Conservation (phyloP, 2,113 vertebrate genomes). For the Entosphenus tridentatus region DNA sequence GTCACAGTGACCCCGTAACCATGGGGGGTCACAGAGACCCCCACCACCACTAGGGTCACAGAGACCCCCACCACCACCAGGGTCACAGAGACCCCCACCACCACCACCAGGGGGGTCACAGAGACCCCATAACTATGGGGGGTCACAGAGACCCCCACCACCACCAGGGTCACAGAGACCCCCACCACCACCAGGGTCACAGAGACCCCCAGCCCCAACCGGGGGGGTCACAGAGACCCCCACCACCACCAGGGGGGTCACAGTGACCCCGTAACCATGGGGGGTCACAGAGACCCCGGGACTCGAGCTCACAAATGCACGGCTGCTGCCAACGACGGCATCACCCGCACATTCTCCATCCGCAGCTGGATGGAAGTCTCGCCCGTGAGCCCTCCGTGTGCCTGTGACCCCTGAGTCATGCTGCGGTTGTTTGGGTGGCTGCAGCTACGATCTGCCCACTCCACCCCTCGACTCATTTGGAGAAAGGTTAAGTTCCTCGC, state of each 20-base stretch:
- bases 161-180: not conserved
- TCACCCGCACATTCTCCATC: too few species aligned
- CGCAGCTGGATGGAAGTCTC: too few species aligned
- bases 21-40: too few species aligned
- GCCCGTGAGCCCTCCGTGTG: too few species aligned
- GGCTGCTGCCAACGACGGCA: too few species aligned
- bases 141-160: not conserved
- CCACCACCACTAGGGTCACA: constrained; percentile 16
- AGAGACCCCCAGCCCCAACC: too few species aligned
- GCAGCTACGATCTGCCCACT: too few species aligned
- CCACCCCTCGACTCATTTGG: too few species aligned
- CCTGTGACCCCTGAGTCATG: too few species aligned
- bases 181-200: not conserved
- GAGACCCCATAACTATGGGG: not conserved
- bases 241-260: not conserved
- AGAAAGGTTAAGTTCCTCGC: too few species aligned
- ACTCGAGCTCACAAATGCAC: not conserved
- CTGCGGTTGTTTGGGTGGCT: too few species aligned
- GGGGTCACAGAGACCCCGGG: not conserved
- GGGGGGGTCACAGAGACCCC: not conserved
- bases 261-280: not conserved
- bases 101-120: not conserved
- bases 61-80: not conserved
- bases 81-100: not conserved
- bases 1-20: too few species aligned